These are phyloP conservation scores for Chloropsis cyanopogon DNA, from an alignment of 2,113 vertebrate species.

Conservation along the genomic window DNA sequence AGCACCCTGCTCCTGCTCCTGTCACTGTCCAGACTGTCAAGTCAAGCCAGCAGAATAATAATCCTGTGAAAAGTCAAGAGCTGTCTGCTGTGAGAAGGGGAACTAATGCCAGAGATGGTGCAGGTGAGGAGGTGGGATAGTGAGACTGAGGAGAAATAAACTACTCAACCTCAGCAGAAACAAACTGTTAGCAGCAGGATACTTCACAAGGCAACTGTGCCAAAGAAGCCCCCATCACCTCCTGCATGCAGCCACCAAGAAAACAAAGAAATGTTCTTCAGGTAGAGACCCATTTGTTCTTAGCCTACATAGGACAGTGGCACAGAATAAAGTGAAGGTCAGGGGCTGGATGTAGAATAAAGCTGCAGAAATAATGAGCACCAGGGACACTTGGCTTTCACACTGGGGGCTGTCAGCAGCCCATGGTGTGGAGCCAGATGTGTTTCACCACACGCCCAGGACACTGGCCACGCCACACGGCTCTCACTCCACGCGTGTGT, in stretches of 20 bases:
- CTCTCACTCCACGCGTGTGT: accelerated
- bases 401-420: not conserved
- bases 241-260: not conserved
- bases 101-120: not conserved
- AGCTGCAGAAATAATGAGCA: not conserved
- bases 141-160: not conserved
- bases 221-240: not conserved
- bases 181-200: not conserved
- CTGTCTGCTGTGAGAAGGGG: not conserved
- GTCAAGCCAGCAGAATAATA: not conserved
- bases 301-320: not conserved
- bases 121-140: not conserved
- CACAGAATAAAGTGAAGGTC: not conserved
- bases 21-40: not conserved
- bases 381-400: not conserved
- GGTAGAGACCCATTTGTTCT: not conserved
- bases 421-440: not conserved
- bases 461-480: not conserved
- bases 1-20: not conserved
- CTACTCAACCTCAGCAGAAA: not conserved
- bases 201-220: not conserved
- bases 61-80: not conserved
- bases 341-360: not conserved
- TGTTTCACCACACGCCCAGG: not conserved
- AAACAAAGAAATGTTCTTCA: not conserved